Conservation (phyloP, 2,797 vertebrate genomes). For the Champsocephalus gunnari region DNA sequence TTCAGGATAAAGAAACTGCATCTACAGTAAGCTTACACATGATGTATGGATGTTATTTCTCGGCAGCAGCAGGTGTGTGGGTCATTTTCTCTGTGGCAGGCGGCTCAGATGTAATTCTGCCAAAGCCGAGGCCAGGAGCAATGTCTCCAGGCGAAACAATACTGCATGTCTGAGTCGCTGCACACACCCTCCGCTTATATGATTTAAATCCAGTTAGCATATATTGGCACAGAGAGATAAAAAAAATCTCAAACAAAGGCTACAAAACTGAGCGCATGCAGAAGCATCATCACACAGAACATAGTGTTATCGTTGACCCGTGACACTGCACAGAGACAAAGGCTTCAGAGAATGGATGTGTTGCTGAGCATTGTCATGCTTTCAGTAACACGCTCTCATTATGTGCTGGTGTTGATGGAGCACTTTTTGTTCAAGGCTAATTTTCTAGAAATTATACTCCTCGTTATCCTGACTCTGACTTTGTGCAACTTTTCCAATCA, state of each 20-base stretch:
- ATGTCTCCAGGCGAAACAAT: constrained; percentile 3
- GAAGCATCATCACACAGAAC: background rate
- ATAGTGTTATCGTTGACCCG: background rate
- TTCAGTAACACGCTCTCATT: background rate
- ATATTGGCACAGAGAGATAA: background rate
- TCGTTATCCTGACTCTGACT: constrained; percentile 12
- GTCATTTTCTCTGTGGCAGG: constrained; percentile 37
- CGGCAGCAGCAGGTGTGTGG: constrained; percentile 43
- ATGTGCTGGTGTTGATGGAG: constrained; percentile 6
- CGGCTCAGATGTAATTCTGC: constrained; percentile 21
- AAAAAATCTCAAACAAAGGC: background rate
- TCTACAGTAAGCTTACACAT: background rate
- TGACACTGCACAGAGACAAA: background rate
- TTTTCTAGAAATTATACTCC: background rate
- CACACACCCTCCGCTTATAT: background rate
- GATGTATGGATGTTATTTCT: background rate
- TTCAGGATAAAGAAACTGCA: background rate
- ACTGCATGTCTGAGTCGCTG: background rate
- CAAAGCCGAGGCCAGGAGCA: background rate
- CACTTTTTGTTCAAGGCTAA: constrained; percentile 12
- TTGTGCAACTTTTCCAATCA: constrained; percentile 19
- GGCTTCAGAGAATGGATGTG: background rate
- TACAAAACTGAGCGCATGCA: background rate
- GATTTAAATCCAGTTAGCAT: no score
- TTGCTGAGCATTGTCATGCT: constrained; percentile 14